phyloP scores from a whole-genome alignment of 2,888 invertebrate species.

The Yponomeuta malinellus region DNA sequence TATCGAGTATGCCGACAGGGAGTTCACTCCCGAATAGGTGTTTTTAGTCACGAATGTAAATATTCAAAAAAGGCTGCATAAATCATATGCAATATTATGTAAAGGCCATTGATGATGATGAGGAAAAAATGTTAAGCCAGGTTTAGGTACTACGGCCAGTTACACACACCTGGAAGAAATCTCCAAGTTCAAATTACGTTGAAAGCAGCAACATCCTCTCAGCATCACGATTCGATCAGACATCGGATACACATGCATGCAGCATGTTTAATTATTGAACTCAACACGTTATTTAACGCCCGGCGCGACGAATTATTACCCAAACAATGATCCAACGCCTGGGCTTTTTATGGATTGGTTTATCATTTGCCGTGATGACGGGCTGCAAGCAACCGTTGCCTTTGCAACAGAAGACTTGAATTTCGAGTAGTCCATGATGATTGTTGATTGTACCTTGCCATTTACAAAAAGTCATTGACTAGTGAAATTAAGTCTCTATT shows the following conservation, averaged over 20 bases:
- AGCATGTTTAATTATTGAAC: not conserved
- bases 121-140: too few relatives aligned
- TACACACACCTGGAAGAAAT: not conserved
- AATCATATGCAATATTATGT: too few relatives aligned
- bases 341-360: slow-evolving; percentile 4
- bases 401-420: not conserved
- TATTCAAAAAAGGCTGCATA: too few relatives aligned
- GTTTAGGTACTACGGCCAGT: too few relatives aligned
- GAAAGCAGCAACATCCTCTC: not conserved
- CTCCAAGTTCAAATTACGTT: not conserved
- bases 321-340: slow-evolving; percentile 1
- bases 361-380: slow-evolving; percentile 4
- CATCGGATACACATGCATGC: not conserved
- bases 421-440: too few relatives aligned
- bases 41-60: too few relatives aligned
- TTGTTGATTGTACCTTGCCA: too few relatives aligned
- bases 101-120: too few relatives aligned
- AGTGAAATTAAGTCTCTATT: too few relatives aligned
- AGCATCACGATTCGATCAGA: not conserved
- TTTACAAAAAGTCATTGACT: too few relatives aligned
- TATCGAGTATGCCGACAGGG: too few relatives aligned
- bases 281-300: slow-evolving; percentile 6
- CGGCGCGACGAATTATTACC: slow-evolving; percentile 8
- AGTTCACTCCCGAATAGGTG: too few relatives aligned
- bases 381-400: not conserved